Evolutionary conservation across 2,797 vertebrate species (phyloP), one percentile per base, ranked within the genome.

Genomic region (Mormyrops boulengeri): DNA sequence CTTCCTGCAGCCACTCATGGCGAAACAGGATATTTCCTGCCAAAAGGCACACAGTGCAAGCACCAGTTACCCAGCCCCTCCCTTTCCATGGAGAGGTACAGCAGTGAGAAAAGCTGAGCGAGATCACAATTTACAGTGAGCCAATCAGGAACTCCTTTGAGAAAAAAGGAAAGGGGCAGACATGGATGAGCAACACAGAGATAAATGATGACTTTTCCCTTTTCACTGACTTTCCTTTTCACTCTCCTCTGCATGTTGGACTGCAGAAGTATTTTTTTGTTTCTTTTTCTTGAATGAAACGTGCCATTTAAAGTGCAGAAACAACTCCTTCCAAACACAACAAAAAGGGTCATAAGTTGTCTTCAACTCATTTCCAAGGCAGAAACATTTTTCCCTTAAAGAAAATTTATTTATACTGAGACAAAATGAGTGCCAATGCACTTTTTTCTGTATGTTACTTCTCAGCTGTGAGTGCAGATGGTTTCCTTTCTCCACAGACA

Each of bases 391-490:
- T 98, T 97, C 97, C 98, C 97, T 98, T 97, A 98, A 98, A 98
- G 98, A 99, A 97, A 97, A 99, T 99, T 99, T 99, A 99, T 99
- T 99, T 97, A 99, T 96, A 98, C 97, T 96, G 96, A 97, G 98
- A 98, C 98, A 99, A 96, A 96, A 96, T 96, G 98, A 97, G 96
- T 97, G 97, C 97, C 96, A 97, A 96, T 93, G 97, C 97, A 97
- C 96, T 95, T 90, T 41, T 88, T 85, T 90, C 85, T 97, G 98
- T 97, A 98, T 77, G 97, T 97, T 97, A 97, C 95, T 96, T 96
- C 96, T 93, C 96, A 97, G 97, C 96, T 97, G 96, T 96, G 97
- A 94, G 96, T 96, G 96, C 96, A 95, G 95, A 95, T 94, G 95
- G 96, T 96, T 97, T 97, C 97, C 97, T 90, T 96, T 96, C 96